phyloP scores from a whole-genome alignment of 2,797 vertebrate species.

The Taeniopygia guttata region DNA sequence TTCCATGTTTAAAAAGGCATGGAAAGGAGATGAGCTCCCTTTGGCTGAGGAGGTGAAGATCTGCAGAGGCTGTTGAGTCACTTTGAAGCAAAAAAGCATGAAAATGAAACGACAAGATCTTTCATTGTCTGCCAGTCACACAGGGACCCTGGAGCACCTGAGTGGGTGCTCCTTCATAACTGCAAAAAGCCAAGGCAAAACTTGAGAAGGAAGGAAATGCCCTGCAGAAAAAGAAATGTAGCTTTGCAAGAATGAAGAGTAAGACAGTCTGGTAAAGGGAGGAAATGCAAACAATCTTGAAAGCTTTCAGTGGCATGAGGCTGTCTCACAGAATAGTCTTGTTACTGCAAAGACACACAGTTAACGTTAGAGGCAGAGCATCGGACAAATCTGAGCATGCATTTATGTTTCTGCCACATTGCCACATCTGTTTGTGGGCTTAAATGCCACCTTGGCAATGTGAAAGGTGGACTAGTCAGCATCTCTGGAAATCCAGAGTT shows the following conservation, averaged over 20 bases:
- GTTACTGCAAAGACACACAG: background rate
- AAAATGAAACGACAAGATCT: background rate
- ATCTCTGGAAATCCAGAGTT: background rate
- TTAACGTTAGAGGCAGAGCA: background rate
- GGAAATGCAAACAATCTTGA: background rate
- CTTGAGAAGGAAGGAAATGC: background rate
- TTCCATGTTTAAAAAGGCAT: background rate
- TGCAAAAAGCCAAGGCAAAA: background rate
- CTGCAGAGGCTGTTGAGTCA: conserved; percentile 26
- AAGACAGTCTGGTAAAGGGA: background rate
- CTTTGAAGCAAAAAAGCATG: conserved; percentile 17
- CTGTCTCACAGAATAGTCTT: background rate
- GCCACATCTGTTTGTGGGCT: background rate
- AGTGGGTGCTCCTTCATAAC: background rate
- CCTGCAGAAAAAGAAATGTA: background rate
- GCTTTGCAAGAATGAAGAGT: background rate
- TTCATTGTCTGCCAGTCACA: background rate
- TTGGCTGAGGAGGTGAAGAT: background rate
- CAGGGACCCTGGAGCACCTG: background rate
- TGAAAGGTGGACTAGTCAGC: background rate
- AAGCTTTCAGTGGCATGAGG: background rate
- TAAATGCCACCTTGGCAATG: background rate
- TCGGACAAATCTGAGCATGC: rapidly evolving
- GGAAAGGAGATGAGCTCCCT: conserved; percentile 12
- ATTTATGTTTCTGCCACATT: background rate